phyloP scores from a whole-genome alignment of 2,888 invertebrate species.

The Ectropis crepuscularia region DNA sequence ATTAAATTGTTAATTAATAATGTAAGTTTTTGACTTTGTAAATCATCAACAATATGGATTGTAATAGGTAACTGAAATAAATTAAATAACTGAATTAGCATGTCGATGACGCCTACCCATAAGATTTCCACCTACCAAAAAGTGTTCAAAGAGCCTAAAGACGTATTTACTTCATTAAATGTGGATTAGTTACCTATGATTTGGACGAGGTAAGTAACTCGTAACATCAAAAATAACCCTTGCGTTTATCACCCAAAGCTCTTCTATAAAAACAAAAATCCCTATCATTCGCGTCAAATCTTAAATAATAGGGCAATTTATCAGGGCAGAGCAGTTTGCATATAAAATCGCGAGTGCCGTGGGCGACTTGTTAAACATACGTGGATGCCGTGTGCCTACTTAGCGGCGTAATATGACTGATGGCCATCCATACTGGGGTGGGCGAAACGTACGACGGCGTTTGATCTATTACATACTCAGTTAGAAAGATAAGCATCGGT shows the following conservation, averaged over 20 bases:
- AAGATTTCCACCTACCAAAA: too few species aligned
- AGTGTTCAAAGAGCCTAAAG: too few species aligned
- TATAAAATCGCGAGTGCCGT: slow-evolving; percentile 70
- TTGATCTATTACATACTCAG: not conserved
- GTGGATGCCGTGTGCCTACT: slow-evolving; percentile 39
- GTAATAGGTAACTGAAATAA: too few species aligned
- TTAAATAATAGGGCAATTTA: slow-evolving; percentile 78
- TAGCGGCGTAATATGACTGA: slow-evolving; percentile 45
- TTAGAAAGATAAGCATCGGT: too few species aligned
- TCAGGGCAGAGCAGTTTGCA: slow-evolving; percentile 74
- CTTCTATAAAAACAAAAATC: slow-evolving; percentile 58
- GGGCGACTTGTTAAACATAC: slow-evolving; percentile 62
- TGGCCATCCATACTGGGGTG: slow-evolving; percentile 25
- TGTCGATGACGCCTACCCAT: too few species aligned
- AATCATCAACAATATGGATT: too few species aligned
- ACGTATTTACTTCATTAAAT: too few species aligned
- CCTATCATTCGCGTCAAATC: slow-evolving; percentile 72
- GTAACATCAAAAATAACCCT: slow-evolving; percentile 22
- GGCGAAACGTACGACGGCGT: slow-evolving; percentile 2
- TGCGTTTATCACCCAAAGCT: slow-evolving; percentile 31
- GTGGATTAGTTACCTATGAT: too few species aligned
- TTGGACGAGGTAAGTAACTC: not conserved
- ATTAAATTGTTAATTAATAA: too few species aligned
- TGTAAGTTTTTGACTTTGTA: too few species aligned
- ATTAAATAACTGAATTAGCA: too few species aligned